These are phyloP conservation scores for Nebria salina DNA, from an alignment of 2,888 invertebrate genomes.

Conservation along the genomic window DNA sequence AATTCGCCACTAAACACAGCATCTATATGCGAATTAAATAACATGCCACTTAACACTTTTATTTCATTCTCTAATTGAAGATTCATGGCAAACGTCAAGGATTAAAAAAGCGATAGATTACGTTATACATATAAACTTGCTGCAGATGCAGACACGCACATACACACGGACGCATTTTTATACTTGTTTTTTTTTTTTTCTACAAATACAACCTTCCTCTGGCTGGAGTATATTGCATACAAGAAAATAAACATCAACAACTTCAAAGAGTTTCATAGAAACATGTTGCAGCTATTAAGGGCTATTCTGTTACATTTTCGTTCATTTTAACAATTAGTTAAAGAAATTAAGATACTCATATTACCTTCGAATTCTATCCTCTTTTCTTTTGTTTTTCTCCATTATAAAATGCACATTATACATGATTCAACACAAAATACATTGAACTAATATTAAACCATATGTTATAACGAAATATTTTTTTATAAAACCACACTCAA, in stretches of 20 bases:
- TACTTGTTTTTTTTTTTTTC: neutral
- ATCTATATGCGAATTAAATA: constrained; percentile 22
- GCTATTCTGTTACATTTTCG: no score
- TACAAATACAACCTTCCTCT: neutral
- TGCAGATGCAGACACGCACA: neutral
- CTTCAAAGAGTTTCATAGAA: neutral
- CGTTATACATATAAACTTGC: neutral
- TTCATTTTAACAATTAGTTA: no score
- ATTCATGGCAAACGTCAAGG: constrained; percentile 14
- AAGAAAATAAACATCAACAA: neutral
- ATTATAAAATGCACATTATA: no score
- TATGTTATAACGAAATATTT: no score
- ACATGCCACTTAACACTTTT: constrained; percentile 22
- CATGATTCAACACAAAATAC: no score
- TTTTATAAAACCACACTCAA: no score
- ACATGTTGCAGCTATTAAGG: neutral
- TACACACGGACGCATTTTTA: neutral
- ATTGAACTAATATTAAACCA: no score
- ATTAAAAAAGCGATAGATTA: neutral
- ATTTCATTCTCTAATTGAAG: constrained; percentile 27
- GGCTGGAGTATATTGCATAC: neutral
- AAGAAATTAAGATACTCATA: no score
- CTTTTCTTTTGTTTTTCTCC: no score
- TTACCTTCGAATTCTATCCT: no score
- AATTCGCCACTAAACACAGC: constrained; percentile 30